Conservation (phyloP, 2,113 vertebrate species). For the Lonchura striata region DNA sequence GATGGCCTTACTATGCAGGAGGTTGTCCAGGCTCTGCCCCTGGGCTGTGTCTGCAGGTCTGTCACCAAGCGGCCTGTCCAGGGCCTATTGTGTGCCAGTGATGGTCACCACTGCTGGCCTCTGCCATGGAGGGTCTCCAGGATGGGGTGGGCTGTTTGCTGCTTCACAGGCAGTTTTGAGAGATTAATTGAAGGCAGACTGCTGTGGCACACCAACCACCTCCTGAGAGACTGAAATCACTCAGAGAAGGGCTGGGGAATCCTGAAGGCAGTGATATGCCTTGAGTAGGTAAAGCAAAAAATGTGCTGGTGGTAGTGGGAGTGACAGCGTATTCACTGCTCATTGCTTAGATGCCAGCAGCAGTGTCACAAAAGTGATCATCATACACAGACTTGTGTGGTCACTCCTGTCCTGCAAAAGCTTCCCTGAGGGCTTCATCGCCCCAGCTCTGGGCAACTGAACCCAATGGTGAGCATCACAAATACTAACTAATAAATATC, state of each 20-base stretch:
- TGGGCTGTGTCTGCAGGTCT: neutral
- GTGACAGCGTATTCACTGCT: neutral
- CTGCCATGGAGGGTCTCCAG: accelerated
- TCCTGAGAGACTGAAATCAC: neutral
- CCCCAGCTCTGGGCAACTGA: neutral
- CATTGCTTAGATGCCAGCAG: neutral
- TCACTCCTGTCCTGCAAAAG: neutral
- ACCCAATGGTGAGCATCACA: neutral
- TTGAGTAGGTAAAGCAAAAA: neutral
- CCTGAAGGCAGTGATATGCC: neutral
- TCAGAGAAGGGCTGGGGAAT: neutral
- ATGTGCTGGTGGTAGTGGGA: neutral
- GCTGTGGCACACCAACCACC: neutral
- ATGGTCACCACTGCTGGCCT: neutral
- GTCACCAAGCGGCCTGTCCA: neutral
- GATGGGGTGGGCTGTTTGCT: neutral
- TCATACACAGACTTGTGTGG: accelerated
- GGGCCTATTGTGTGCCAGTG: neutral
- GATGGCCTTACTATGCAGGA: neutral
- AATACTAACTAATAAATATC: neutral
- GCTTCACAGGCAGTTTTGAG: neutral
- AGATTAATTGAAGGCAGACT: neutral
- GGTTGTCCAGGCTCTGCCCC: neutral
- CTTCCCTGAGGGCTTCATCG: neutral
- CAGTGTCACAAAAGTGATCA: neutral